phyloP scores from a whole-genome alignment of 2,797 vertebrate species.

The Fundulus diaphanus region DNA sequence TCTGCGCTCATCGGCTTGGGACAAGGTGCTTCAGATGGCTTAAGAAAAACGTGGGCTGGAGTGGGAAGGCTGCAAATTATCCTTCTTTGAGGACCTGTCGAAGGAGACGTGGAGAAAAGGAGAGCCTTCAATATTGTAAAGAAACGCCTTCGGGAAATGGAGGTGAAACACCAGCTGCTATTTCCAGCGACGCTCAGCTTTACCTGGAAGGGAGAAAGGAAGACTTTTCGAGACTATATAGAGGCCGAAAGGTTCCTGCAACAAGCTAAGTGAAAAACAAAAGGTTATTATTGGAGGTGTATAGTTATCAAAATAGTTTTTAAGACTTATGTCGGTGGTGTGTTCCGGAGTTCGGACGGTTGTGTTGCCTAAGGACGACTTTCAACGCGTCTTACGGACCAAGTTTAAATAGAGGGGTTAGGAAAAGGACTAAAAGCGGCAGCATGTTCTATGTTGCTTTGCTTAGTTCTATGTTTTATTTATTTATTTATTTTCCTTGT shows the following conservation, averaged over 20 bases:
- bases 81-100: slow-evolving; percentile 2
- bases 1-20: too few relatives aligned
- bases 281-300: not conserved
- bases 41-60: not conserved
- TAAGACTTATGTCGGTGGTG: not conserved
- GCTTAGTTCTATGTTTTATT: not conserved
- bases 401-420: slow-evolving; percentile 3
- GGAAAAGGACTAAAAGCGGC: not conserved
- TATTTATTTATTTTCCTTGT: not conserved
- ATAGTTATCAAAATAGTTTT: not conserved
- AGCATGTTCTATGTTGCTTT: not conserved
- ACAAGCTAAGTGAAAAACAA: not conserved
- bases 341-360: not conserved
- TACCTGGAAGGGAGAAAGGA: slow-evolving; percentile 7
- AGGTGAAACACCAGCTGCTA: slow-evolving; percentile 11
- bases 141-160: not conserved
- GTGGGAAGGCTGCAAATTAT: slow-evolving; percentile 9
- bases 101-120: not conserved
- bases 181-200: slow-evolving; percentile 1
- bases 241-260: slow-evolving; percentile 2
- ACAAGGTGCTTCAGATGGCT: slow-evolving; percentile 3
- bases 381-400: not conserved
- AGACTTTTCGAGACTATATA: not conserved
- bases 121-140: slow-evolving; percentile 11
- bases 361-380: not conserved